These are phyloP conservation scores for Formica aserva DNA, from an alignment of 2,888 invertebrate genomes.

Conservation along the genomic window DNA sequence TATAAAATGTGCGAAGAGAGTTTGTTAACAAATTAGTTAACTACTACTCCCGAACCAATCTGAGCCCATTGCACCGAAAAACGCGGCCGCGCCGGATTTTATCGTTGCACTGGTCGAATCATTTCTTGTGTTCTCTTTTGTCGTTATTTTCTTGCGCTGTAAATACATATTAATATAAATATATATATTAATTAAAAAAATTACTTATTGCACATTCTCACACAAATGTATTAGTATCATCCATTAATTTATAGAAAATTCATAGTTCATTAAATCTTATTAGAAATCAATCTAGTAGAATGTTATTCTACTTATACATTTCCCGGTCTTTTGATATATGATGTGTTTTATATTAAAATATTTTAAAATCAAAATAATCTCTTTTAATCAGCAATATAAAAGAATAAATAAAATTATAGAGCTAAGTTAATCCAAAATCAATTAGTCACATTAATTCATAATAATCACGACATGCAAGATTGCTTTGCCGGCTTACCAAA, in stretches of 20 bases:
- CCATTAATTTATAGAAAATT: conserved; percentile 23
- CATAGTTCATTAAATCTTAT: background rate
- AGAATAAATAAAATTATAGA: background rate
- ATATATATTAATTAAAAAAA: conserved; percentile 7
- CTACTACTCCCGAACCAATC: conserved; percentile 91
- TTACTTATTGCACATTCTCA: background rate
- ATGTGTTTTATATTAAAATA: background rate
- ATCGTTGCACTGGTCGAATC: conserved; percentile 87
- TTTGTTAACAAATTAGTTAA: conserved; percentile 72
- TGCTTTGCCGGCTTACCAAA: conserved; percentile 62
- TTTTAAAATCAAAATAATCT: background rate
- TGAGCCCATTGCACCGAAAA: conserved; percentile 93
- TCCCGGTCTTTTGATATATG: background rate
- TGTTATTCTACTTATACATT: background rate
- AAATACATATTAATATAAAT: conserved; percentile 13
- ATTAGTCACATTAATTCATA: conserved; percentile 41
- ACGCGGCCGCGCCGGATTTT: conserved; percentile 92
- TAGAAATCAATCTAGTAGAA: background rate
- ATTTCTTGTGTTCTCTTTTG: conserved; percentile 83
- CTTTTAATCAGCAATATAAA: background rate
- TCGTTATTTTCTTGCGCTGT: conserved; percentile 84
- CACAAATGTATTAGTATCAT: conserved; percentile 12
- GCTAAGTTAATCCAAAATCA: conserved; percentile 1
- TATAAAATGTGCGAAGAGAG: background rate
- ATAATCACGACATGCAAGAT: conserved; percentile 55